Evolutionary conservation across 2,888 invertebrate genomes (phyloP), one percentile per base, ranked within the genome.

Genomic region (Pomacea canaliculata): DNA sequence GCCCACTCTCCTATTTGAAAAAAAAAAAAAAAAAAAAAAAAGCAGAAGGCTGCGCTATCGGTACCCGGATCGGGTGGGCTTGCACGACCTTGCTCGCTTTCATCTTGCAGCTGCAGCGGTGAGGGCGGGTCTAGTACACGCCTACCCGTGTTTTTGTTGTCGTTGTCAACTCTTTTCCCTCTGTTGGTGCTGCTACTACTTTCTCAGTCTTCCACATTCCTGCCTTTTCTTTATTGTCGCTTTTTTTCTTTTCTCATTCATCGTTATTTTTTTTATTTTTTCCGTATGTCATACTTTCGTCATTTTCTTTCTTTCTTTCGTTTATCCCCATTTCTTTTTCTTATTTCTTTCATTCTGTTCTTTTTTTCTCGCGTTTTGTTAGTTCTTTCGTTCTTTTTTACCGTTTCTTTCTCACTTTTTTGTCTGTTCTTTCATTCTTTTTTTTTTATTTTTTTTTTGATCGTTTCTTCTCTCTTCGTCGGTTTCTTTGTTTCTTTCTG

Each of bases 241-340:
- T 71, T 49, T 60, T 10, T 71, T 60, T n/a, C 49, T 60, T 56
- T 71, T 27, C 9, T 71, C 60, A 10, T n/a, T 60, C 16, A 9
- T 56, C 59, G 2, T 60, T 71, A 13, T 19, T 71, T n/a, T 27
- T 37, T 18, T 51, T 13, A 0, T 70, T 37, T 37, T 37, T 5
- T 71, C n/a, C 9, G 7, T 23, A 10, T 60, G 7, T 23, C 27
- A n/a, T 5, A 4, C 19, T 46, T 56, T 59, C 4, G 12, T 37
- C 49, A 16, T 9, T 71, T 49, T 71, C 59, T 71, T 60, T n/a
- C 49, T 60, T 56, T 71, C 60, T 5, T 71, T 59, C 59, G 16
- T 60, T 59, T 27, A 59, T 4, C 37, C 49, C 37, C 7, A 51
- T 19, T 60, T 71, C 60, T 46, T 71, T n/a, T 59, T 37, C n/a